Conservation (phyloP, 2,113 vertebrate genomes). For the Felis chaus region DNA sequence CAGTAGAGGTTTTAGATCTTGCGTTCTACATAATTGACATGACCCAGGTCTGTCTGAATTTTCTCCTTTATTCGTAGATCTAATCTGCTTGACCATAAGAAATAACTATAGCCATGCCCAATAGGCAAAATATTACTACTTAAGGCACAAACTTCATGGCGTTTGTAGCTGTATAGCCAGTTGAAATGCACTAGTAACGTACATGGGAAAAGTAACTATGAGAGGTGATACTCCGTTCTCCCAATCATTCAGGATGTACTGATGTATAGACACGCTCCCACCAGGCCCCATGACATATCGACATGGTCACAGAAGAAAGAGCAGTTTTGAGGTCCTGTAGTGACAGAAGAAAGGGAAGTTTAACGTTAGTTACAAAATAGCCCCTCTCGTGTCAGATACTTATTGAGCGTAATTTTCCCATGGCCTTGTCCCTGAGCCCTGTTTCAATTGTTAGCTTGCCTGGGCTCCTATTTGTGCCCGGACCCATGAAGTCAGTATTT, state of each 20-base stretch:
- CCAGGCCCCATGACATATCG: background rate
- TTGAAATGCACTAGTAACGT: background rate
- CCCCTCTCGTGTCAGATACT: background rate
- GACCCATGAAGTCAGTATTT: background rate
- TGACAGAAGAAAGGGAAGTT: background rate
- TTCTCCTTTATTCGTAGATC: background rate
- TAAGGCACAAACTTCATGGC: accelerated
- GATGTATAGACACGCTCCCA: background rate
- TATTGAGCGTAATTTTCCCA: background rate
- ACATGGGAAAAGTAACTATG: background rate
- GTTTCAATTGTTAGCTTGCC: background rate
- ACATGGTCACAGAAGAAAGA: background rate
- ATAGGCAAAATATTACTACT: background rate
- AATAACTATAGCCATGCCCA: background rate
- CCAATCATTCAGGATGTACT: no score
- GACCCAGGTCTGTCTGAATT: background rate
- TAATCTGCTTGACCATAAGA: background rate
- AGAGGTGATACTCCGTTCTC: accelerated
- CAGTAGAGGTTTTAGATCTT: background rate
- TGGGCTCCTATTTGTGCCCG: background rate
- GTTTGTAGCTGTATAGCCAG: background rate
- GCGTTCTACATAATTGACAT: background rate
- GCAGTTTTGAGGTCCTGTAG: accelerated
- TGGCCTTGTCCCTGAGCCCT: background rate
- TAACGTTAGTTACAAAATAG: background rate